Conservation (phyloP, 2,113 vertebrate species). For the Vulpes vulpes region DNA sequence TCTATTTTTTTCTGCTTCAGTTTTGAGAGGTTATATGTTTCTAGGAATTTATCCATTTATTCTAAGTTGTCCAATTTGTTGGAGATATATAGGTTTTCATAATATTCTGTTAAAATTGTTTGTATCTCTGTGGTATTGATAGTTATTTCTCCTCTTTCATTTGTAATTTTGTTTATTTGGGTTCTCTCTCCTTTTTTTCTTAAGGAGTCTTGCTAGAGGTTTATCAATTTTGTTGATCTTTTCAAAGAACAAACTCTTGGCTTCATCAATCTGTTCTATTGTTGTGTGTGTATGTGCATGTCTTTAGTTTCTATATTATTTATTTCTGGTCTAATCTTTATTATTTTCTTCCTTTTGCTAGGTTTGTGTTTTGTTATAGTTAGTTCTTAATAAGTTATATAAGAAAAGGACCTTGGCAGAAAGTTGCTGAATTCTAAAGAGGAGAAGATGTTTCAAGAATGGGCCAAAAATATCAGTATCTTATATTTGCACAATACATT, state of each 20-base stretch:
- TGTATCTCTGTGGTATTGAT: background rate
- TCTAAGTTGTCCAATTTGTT: background rate
- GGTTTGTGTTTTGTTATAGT: background rate
- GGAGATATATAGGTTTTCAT: background rate
- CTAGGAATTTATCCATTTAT: background rate
- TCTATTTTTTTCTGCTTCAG: background rate
- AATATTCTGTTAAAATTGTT: background rate
- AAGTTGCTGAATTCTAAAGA: constrained; percentile 50
- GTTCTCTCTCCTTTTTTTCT: background rate
- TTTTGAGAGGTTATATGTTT: background rate
- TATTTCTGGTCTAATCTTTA: background rate
- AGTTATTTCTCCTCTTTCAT: background rate
- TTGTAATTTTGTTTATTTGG: background rate
- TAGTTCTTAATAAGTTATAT: background rate
- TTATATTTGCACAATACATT: constrained; percentile 42
- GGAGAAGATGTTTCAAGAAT: constrained; percentile 38
- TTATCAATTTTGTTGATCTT: background rate
- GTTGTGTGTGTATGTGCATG: background rate
- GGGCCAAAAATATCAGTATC: background rate
- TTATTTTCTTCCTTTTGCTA: background rate
- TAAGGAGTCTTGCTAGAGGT: background rate
- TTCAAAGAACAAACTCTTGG: background rate
- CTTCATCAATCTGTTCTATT: background rate
- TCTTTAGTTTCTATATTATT: background rate
- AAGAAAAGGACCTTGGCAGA: background rate